Evolutionary conservation across 2,797 vertebrate species (phyloP).

Genomic region (Parambassis ranga): DNA sequence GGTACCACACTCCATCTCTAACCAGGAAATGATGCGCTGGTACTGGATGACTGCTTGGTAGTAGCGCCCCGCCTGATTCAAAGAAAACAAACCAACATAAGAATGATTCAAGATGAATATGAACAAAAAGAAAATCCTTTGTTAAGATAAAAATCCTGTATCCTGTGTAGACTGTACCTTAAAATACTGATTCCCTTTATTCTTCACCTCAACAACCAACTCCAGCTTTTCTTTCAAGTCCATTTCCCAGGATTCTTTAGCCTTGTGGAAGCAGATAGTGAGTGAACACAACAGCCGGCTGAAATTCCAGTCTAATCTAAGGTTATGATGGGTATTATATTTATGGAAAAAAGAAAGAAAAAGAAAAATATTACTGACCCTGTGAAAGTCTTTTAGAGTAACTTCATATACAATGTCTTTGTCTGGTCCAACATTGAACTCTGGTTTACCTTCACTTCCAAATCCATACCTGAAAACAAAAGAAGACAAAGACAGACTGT

Average conservation of each 20-base stretch:
- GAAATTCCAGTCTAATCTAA: neutral
- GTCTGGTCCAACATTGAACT: slow-evolving; percentile 88
- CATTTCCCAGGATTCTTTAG: slow-evolving; percentile 98
- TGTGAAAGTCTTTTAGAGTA: slow-evolving; percentile 91
- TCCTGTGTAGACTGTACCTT: slow-evolving; percentile 84
- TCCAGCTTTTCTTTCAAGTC: slow-evolving; percentile 92
- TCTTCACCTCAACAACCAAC: slow-evolving; percentile 84
- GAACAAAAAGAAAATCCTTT: neutral
- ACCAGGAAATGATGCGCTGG: slow-evolving; percentile 90
- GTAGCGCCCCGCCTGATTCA: slow-evolving; percentile 87
- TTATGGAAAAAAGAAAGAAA: neutral
- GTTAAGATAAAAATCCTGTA: neutral
- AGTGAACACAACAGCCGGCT: neutral
- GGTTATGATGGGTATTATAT: neutral
- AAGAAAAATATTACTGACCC: slow-evolving; percentile 76
- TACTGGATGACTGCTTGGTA: slow-evolving; percentile 92
- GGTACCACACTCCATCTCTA: slow-evolving; percentile 90
- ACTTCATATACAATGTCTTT: slow-evolving; percentile 90
- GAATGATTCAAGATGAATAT: neutral
- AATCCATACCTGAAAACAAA: slow-evolving; percentile 87
- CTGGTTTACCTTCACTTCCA: slow-evolving; percentile 88
- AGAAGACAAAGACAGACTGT: neutral
- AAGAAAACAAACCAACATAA: slow-evolving; percentile 13
- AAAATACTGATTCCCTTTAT: slow-evolving; percentile 94
- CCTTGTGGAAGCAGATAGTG: slow-evolving; percentile 72